Base-by-base conservation (phyloP, 2,113 vertebrate genomes). In the Mystacornis crossleyi region DNA sequence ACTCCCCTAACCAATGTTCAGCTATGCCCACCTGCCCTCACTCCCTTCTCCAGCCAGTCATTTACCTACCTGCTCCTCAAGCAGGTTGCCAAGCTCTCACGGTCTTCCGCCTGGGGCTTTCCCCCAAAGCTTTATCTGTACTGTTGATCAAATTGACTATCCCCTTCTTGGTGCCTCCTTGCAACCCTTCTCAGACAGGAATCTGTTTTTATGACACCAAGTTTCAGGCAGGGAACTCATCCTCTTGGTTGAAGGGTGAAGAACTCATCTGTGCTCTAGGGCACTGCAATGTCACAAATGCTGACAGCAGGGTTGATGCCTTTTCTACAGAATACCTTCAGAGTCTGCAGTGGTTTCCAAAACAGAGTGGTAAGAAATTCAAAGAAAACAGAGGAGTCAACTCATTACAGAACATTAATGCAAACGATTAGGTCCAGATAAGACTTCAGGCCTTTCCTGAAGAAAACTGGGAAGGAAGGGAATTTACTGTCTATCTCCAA, bases 221-320 rank as follows among this genome's bases (percentile, higher is more conserved):
- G 16, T 40, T 81, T 42, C 58, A 83, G 34, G 18, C 48, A 81
- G 10, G 23, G 33, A 48, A 71, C 1, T 36, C 4, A 2, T 54
- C 25, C 6, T 66, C 28, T 50, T 33, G 54, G 45, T 3, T 61
- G 42, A 67, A 62, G 10, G 18, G 19, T 47, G 17, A 74, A 74
- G 28, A 79, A 61, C 13, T 67, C 6, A 8, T 5, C 55, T 14
- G 1, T 38, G n/a, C 9, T 71, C n/a, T 11, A 54, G 12, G 21
- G 25, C 16, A 48, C n/a, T 2, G 4, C 57, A 33, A 5, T 5
- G 14, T n/a, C 38, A 53, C 24, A 48, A 66, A 71, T 11, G n/a
- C n/a, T 4, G 0, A 28, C 10, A 67, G 21, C 4, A 67, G 15
- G 14, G 29, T 10, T 62, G 21, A 29, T 62, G 19, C 3, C n/a